Percentiles rank a stretch among this genome's conserved stretches.
phyloP scores from a whole-genome alignment of 2,888 invertebrate species.

The Epinotia nisella region DNA sequence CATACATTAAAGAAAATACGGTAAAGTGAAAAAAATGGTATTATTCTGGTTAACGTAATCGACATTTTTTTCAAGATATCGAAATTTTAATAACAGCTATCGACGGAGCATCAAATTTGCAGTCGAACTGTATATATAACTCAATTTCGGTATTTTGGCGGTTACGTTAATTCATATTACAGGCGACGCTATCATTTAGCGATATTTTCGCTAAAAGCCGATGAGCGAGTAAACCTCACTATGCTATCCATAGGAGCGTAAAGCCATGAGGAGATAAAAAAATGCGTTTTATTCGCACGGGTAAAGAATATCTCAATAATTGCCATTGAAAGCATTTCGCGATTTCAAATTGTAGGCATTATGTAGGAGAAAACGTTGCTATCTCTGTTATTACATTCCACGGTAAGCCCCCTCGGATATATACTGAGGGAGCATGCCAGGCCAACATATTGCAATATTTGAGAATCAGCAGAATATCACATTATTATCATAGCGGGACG shows the following conservation, averaged over 20 bases:
- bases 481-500: slow-evolving; percentile 53
- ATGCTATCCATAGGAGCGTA: slow-evolving; percentile 50
- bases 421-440: slow-evolving; percentile 56
- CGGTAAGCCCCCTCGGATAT: slow-evolving; percentile 56
- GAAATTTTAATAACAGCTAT: no score
- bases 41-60: no score
- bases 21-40: no score
- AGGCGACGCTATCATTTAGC: no score
- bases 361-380: slow-evolving; percentile 64
- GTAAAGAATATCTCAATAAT: slow-evolving; percentile 65
- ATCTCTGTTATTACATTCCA: slow-evolving; percentile 74
- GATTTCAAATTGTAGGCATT: slow-evolving; percentile 75
- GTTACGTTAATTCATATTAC: no score
- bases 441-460: slow-evolving; percentile 65
- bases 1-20: no score
- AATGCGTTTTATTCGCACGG: slow-evolving; percentile 61
- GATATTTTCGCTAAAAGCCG: no score
- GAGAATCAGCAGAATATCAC: slow-evolving; percentile 59
- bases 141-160: no score
- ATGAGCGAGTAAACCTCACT: slow-evolving; percentile 49
- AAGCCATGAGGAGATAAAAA: slow-evolving; percentile 56
- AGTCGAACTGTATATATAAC: no score
- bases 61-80: no score
- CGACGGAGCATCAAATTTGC: no score
- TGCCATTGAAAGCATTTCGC: slow-evolving; percentile 65